Conservation (phyloP, 2,888 invertebrate species). For the Idaea biselata region DNA sequence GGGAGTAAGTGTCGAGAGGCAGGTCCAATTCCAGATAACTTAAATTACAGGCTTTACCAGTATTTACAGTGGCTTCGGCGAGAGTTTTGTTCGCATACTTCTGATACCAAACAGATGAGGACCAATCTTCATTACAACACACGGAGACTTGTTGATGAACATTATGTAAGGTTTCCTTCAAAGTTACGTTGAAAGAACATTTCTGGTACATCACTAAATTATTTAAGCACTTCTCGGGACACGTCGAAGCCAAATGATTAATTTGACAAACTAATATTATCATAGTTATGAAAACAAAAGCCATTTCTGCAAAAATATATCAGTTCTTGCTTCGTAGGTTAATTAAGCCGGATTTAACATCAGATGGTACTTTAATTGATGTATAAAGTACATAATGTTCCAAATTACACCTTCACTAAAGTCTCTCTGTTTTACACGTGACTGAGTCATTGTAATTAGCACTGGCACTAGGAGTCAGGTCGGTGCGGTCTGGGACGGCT, state of each 20-base stretch:
- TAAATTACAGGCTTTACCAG: conserved; percentile 50
- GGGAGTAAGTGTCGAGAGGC: conserved; percentile 56
- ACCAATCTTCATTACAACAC: conserved; percentile 55
- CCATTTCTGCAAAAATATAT: conserved; percentile 55
- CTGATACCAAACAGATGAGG: conserved; percentile 42
- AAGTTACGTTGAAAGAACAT: conserved; percentile 62
- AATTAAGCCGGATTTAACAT: conserved; percentile 67
- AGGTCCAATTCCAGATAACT: conserved; percentile 50
- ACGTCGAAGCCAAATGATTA: conserved; percentile 53
- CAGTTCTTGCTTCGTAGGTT: conserved; percentile 25
- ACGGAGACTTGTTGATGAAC: conserved; percentile 42
- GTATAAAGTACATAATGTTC: conserved; percentile 49
- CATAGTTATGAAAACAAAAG: conserved; percentile 58
- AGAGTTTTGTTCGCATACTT: conserved; percentile 59
- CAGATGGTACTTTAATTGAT: conserved; percentile 54
- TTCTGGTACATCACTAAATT: conserved; percentile 49
- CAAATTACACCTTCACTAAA: conserved; percentile 50
- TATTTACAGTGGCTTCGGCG: conserved; percentile 48
- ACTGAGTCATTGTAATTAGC: conserved; percentile 58
- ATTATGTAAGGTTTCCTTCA: conserved; percentile 53
- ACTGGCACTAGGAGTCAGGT: conserved; percentile 56
- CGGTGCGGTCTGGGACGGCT: conserved; percentile 41
- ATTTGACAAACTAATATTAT: conserved; percentile 62
- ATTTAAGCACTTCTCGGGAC: conserved; percentile 52
- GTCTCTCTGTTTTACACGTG: conserved; percentile 42